Evolutionary conservation across 2,888 invertebrate species (phyloP).

Genomic region (Cryptocheilus praepositus): DNA sequence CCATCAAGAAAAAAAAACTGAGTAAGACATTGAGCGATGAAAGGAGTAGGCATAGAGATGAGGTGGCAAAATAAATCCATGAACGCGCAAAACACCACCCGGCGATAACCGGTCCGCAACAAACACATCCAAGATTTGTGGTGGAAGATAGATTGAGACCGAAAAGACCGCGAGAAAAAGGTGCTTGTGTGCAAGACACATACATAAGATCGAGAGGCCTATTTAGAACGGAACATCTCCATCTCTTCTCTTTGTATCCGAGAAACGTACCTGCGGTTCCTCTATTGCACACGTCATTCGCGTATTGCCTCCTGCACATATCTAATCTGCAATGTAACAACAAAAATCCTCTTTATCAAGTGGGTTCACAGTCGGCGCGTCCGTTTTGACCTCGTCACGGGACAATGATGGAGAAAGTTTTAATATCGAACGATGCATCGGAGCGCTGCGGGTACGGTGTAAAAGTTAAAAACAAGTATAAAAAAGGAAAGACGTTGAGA

Average conservation of each 20-base stretch:
- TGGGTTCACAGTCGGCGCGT: neutral
- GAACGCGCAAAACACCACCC: too few relatives aligned
- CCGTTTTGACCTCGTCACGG: slow-evolving; percentile 2
- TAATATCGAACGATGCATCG: too few relatives aligned
- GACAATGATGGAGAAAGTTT: neutral
- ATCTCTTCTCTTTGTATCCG: slow-evolving; percentile 50
- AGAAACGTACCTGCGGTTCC: slow-evolving; percentile 94
- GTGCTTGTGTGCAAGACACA: slow-evolving; percentile 1
- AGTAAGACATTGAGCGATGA: neutral
- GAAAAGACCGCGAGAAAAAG: slow-evolving; percentile 12
- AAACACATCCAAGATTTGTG: neutral
- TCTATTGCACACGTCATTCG: slow-evolving; percentile 97
- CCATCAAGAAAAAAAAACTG: neutral
- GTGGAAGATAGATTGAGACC: slow-evolving; percentile 9
- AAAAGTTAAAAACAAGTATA: too few relatives aligned
- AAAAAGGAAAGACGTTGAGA: too few relatives aligned
- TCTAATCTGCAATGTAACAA: slow-evolving; percentile 93
- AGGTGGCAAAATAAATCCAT: too few relatives aligned
- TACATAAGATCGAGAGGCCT: neutral
- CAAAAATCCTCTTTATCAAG: slow-evolving; percentile 74
- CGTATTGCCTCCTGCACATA: slow-evolving; percentile 97
- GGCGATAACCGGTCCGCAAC: neutral
- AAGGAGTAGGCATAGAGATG: neutral
- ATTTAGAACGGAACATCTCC: neutral
- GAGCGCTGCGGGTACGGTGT: too few relatives aligned